Percentiles rank a stretch among this genome's conserved stretches.
Conservation (phyloP, 2,113 vertebrate genomes). For the Phaethornis superciliosus region DNA sequence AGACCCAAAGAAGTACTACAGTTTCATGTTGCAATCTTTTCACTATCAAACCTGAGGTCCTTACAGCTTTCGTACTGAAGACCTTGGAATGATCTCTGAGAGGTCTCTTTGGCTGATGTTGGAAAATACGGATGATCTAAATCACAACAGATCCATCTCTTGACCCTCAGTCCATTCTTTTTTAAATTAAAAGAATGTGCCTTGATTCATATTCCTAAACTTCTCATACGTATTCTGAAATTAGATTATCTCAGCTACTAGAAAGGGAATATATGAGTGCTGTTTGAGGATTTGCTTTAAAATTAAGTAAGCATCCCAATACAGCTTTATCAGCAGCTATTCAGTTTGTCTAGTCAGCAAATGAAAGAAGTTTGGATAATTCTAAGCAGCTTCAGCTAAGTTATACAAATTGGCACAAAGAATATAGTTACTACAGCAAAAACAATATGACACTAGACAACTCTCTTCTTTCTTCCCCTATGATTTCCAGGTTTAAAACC, state of each 20-base stretch:
- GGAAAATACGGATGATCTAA: background rate
- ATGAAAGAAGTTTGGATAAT: background rate
- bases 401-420: background rate
- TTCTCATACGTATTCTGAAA: background rate
- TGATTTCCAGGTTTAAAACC: background rate
- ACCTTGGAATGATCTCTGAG: background rate
- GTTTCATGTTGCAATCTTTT: background rate
- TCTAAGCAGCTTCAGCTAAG: background rate
- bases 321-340: background rate
- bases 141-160: background rate
- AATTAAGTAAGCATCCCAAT: background rate
- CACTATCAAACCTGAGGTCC: background rate
- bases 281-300: background rate
- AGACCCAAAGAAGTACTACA: background rate
- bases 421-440: background rate
- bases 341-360: background rate
- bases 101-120: background rate
- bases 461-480: background rate
- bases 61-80: background rate
- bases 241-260: constrained; percentile 18
- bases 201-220: background rate
- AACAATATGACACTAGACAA: background rate
- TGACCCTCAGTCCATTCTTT: background rate
- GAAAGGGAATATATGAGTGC: background rate
- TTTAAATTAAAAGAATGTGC: constrained; percentile 20